Evolutionary conservation across 2,888 invertebrate genomes (phyloP).

Genomic region (Cotesia congregata): DNA sequence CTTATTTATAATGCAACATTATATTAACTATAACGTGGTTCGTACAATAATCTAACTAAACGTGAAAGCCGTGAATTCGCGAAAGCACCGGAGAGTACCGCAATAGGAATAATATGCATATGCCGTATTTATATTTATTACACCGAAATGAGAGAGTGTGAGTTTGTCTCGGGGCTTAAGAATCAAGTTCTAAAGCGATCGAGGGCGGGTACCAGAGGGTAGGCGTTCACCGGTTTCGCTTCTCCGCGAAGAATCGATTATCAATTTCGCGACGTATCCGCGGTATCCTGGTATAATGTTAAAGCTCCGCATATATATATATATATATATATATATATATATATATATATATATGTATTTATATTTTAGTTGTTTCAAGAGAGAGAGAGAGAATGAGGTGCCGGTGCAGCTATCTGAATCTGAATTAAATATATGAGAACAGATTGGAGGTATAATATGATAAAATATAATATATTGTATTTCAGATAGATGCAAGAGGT

Average conservation of each 20-base stretch:
- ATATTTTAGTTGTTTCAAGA: slow-evolving; percentile 12
- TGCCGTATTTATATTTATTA: slow-evolving; percentile 3
- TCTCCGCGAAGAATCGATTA: slow-evolving; percentile 40
- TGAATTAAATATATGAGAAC: neutral
- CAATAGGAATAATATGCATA: slow-evolving; percentile 19
- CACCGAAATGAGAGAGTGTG: slow-evolving; percentile 16
- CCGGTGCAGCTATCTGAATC: neutral
- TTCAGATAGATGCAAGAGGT: neutral
- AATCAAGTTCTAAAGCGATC: slow-evolving; percentile 21
- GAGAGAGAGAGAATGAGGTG: neutral
- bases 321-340: neutral
- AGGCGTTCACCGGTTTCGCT: slow-evolving; percentile 39
- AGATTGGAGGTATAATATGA: neutral
- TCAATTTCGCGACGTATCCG: slow-evolving; percentile 21
- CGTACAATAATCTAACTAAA: neutral
- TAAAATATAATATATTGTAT: neutral
- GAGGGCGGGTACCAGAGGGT: slow-evolving; percentile 31
- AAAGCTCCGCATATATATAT: too few relatives aligned
- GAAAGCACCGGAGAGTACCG: neutral
- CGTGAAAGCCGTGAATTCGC: slow-evolving; percentile 15
- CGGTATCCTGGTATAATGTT: neutral
- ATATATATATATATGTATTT: neutral
- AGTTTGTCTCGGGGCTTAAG: slow-evolving; percentile 29
- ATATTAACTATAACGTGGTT: too few relatives aligned
- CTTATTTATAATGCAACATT: neutral